These are phyloP conservation scores for Origma solitaria DNA, from an alignment of 2,113 vertebrate genomes.

Conservation along the genomic window DNA sequence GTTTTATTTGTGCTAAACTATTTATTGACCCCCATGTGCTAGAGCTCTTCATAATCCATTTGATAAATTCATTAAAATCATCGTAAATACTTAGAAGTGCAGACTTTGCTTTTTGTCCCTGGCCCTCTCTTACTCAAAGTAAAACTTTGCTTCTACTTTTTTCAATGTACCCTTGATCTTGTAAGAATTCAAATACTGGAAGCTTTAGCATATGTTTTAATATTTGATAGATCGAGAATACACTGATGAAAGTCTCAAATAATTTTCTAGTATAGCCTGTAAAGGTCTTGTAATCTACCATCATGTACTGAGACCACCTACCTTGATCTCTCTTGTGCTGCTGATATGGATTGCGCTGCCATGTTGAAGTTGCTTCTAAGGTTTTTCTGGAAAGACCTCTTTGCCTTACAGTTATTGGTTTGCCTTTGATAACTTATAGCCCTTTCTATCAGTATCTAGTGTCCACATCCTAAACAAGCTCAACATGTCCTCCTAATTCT, in stretches of 20 bases:
- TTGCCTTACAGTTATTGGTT: neutral
- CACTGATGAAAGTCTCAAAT: neutral
- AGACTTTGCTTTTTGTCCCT: neutral
- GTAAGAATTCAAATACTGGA: neutral
- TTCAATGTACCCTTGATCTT: neutral
- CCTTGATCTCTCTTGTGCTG: neutral
- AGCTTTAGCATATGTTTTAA: neutral
- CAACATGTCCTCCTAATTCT: neutral
- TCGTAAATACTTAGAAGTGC: neutral
- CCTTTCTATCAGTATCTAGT: neutral
- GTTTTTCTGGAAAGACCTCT: neutral
- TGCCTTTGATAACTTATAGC: neutral
- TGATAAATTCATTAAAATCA: neutral
- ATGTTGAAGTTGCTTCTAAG: neutral
- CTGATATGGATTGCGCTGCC: neutral
- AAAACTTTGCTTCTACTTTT: neutral
- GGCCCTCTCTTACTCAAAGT: neutral
- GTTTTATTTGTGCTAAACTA: neutral
- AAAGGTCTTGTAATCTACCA: neutral
- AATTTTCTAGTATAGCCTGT: neutral
- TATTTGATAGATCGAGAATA: neutral
- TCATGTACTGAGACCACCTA: neutral
- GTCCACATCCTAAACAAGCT: neutral
- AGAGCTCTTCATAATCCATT: neutral
- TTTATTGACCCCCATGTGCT: neutral